Evolutionary conservation across 2,888 invertebrate species (phyloP).

Genomic region (Rotaria macrura): DNA sequence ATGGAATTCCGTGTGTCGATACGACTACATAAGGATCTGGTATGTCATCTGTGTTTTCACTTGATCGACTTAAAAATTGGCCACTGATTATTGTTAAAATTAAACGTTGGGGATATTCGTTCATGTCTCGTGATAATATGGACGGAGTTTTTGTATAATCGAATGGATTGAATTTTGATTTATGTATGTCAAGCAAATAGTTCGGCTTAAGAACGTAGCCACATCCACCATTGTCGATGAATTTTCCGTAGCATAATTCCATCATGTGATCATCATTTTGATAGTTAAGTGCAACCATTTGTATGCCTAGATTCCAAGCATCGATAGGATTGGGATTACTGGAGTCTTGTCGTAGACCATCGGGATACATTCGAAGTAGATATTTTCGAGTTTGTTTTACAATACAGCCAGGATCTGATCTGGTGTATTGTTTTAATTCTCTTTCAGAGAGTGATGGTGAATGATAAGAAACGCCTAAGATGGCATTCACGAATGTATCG

Average conservation of each 20-base stretch:
- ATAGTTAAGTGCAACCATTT: conserved; percentile 77
- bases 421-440: no score
- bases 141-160: no score
- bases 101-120: background rate
- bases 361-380: conserved; percentile 78
- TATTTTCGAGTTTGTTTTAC: conserved; percentile 69
- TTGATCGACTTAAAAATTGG: conserved; percentile 8
- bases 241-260: no score
- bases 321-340: conserved; percentile 87
- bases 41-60: background rate
- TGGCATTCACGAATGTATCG: no score
- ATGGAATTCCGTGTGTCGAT: conserved; percentile 20
- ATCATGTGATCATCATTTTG: conserved; percentile 63
- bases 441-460: no score
- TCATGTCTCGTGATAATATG: no score
- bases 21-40: conserved; percentile 22
- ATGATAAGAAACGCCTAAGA: no score
- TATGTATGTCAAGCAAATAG: no score
- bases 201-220: no score
- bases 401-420: no score
- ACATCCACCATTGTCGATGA: no score
- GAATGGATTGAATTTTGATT: no score
- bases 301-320: conserved; percentile 85
- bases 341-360: conserved; percentile 84
- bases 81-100: conserved; percentile 29